Base-by-base conservation (phyloP, 1,140 invertebrate genomes). In the Calycopis cecrops region DNA sequence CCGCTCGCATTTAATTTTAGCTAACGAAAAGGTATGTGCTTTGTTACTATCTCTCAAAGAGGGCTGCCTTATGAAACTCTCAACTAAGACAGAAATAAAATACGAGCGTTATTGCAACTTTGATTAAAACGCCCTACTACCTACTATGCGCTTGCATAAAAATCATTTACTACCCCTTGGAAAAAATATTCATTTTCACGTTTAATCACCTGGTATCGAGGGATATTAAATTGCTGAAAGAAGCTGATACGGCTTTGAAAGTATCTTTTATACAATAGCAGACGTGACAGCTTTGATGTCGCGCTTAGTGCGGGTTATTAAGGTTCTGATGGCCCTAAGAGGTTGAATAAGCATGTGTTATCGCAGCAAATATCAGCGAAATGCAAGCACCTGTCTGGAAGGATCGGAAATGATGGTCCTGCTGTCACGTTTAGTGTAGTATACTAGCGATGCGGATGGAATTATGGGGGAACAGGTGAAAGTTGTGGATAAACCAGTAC, bases 61-160 rank as follows among this genome's bases (percentile, higher is more conserved):
- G 65, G 61, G 59, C 57, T 63, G 57, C 67, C 67, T 74, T 76
- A 77, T 77, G 67, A 76, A 78, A 76, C 65, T 71, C 61, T 61
- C 48, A 57, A 65, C 61, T 63, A 67, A 75, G 51, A 53, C 51
- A 53, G 68, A 67, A 72, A 76, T 72, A 72, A 71, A 78, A 77
- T 62, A 59, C 61, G 21, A 55, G 55, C 62, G 59, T 65, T 76
- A 73, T 74, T 76, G 65, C 73, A 57, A 63, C 60, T 70, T 70
- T 70, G 57, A 67, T 70, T 67, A 65, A 67, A 67, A 63, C 55
- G 52, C 48, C 57, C 57, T 50, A 42, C 18, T 33, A 59, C 57
- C 59, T 48, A 37, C 53, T 65, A 59, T 55, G 49, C 44, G 37
- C 48, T 55, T 53, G 50, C 56, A 59, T 68, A 66, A 68, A 69